Base-by-base conservation (phyloP, 2,113 vertebrate genomes). In the Euleptes europaea region DNA sequence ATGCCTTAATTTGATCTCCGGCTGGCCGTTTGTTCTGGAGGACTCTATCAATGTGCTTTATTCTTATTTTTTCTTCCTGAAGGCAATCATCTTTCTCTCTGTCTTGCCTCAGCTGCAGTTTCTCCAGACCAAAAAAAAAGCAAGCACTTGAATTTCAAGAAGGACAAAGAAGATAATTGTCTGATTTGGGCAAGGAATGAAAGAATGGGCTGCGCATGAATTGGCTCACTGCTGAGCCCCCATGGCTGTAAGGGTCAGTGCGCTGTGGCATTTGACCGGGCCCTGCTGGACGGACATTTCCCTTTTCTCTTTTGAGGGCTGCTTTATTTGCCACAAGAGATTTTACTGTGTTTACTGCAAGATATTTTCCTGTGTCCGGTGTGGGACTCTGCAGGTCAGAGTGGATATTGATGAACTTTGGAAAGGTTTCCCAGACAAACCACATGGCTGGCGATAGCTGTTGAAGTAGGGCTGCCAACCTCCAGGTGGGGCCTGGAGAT, bases 101-200 rank as follows among this genome's bases (percentile, higher is more conserved):
- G 9, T 19, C n/a, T 10, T 63, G 19, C 21, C 44, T 44, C 42
- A 0, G 0, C 84, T 1, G 2, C 15, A 54, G n/a, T 73, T 80
- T 69, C 4, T 75, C 44, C 60, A 44, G 72, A 42, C 84, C 54
- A 74, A 60, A 90, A 92, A 49, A 13, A 49, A 49, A 49, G 12
- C n/a, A n/a, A n/a, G 84, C 49, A 31, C 85, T 91, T 89, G 73
- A 81, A 74, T 90, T 69, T 38, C 0, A 0, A 0, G 1, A 65
- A 60, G 90, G 92, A 35, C 31, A 80, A 60, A 42, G 78, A 0
- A 1, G 90, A 19, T 79, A 90, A 82, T 75, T 76, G 42, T 94
- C 77, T 77, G 74, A 7, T 10, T 0, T 84, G 73, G 47, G 40
- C 65, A 71, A 35, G 5, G 31, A 26, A 1, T 1, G 19, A 51